These are phyloP conservation scores for Chelonoidis abingdonii DNA, from an alignment of 2,113 vertebrate genomes.

Conservation along the genomic window DNA sequence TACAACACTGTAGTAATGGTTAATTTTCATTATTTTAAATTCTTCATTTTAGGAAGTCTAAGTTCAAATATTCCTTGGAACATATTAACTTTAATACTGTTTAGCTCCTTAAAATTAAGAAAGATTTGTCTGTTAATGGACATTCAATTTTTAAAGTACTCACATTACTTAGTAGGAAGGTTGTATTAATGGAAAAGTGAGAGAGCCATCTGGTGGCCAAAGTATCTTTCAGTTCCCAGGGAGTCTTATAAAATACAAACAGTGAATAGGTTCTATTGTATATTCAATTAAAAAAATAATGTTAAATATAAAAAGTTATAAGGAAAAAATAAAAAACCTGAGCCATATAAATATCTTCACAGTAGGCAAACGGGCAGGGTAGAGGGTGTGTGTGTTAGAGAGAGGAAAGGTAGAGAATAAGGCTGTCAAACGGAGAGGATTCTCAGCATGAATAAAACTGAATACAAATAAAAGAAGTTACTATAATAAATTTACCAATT, in stretches of 20 bases:
- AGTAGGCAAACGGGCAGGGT: neutral
- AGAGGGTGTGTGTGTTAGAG: too few species aligned
- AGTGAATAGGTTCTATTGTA: neutral
- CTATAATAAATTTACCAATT: neutral
- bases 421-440: neutral
- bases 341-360: neutral
- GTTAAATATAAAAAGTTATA: neutral
- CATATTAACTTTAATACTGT: neutral
- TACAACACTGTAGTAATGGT: neutral
- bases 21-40: neutral
- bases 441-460: neutral
- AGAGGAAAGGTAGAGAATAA: neutral
- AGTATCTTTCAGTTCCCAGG: neutral
- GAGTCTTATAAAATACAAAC: accelerated
- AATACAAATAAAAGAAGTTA: neutral
- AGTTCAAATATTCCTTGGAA: neutral
- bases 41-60: neutral
- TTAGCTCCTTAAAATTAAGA: neutral
- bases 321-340: neutral
- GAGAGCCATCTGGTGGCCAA: slow-evolving; percentile 60
- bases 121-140: neutral
- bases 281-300: accelerated
- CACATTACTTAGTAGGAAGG: neutral
- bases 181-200: neutral
- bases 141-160: neutral